Evolutionary conservation across 2,797 vertebrate species (phyloP).

Genomic region (Helostoma temminkii): DNA sequence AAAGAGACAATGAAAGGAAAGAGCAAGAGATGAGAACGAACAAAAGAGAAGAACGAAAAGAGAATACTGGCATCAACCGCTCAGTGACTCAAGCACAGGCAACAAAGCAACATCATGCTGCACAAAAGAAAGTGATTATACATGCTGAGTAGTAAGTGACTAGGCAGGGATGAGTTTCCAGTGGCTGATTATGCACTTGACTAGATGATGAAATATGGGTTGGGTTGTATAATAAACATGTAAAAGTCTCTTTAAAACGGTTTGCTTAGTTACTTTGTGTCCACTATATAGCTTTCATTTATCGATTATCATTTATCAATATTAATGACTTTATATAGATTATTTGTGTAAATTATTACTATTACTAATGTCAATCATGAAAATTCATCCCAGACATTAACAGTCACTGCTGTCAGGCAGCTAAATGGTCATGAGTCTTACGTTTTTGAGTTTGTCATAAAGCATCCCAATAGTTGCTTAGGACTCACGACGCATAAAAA

Average conservation of each 20-base stretch:
- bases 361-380: conserved; percentile 34
- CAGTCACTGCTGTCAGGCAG: conserved; percentile 49
- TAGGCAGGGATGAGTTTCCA: conserved; percentile 71
- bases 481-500: conserved; percentile 71
- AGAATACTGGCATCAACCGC: conserved; percentile 2
- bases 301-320: too few species aligned
- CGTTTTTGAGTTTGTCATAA: conserved; percentile 67
- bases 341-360: too few species aligned
- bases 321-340: background rate
- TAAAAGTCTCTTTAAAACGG: conserved; percentile 14
- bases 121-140: conserved; percentile 45
- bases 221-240: conserved; percentile 9
- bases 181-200: conserved; percentile 35
- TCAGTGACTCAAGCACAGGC: conserved; percentile 39
- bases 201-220: conserved; percentile 11
- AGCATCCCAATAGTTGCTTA: conserved; percentile 69
- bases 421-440: conserved; percentile 63
- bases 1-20: background rate
- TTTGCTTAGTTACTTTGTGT: background rate
- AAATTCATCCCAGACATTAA: conserved; percentile 69
- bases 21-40: conserved; percentile 25
- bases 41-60: conserved; percentile 10
- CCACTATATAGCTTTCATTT: background rate
- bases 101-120: conserved; percentile 55
- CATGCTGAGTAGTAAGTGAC: conserved; percentile 60